Percentiles rank a stretch among this genome's conserved stretches.
Conservation (phyloP, 2,113 vertebrate genomes). For the Hippolais icterina region DNA sequence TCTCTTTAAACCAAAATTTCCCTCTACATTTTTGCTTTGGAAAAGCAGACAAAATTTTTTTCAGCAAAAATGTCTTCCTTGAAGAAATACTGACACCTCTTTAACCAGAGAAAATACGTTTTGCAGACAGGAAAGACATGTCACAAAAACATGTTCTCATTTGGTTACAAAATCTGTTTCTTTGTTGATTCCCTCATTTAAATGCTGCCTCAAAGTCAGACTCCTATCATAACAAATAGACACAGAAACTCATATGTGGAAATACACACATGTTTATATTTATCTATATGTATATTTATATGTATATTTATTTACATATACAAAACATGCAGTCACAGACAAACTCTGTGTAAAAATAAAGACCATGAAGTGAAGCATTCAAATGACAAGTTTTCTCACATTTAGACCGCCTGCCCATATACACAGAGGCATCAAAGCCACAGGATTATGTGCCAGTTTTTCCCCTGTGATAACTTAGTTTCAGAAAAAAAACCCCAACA, state of each 20-base stretch:
- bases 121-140: slow-evolving; percentile 49
- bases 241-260: slow-evolving; percentile 30
- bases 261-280: slow-evolving; percentile 52
- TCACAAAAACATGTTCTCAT: slow-evolving; percentile 60
- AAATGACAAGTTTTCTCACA: neutral
- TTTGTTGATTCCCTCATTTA: slow-evolving; percentile 57
- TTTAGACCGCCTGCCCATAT: neutral
- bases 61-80: neutral
- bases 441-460: neutral
- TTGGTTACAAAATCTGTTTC: slow-evolving; percentile 60
- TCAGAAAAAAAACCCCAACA: neutral
- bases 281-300: slow-evolving; percentile 19
- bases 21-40: neutral
- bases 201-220: slow-evolving; percentile 47
- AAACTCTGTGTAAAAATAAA: neutral
- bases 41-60: slow-evolving; percentile 11
- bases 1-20: neutral
- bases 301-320: slow-evolving; percentile 11
- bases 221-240: slow-evolving; percentile 55
- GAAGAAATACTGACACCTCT: slow-evolving; percentile 33
- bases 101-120: slow-evolving; percentile 49
- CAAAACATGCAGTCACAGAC: neutral
- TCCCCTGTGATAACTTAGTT: neutral
- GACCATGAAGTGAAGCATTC: neutral
- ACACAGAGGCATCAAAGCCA: neutral